Conservation (phyloP, 2,113 vertebrate genomes). For the Cathartes aura region DNA sequence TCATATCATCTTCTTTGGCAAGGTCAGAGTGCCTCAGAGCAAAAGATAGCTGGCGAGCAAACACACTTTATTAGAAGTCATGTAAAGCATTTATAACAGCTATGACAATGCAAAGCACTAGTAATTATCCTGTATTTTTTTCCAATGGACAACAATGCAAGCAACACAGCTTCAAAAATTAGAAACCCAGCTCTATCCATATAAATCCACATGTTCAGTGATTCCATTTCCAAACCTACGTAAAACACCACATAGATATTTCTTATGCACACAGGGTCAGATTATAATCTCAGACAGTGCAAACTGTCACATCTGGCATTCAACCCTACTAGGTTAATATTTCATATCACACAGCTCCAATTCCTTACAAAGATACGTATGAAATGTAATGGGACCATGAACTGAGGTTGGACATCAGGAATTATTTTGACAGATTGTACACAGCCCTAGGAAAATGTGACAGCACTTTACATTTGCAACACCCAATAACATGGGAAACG, state of each 20-base stretch:
- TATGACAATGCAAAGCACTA: constrained; percentile 8
- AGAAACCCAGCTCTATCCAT: not conserved
- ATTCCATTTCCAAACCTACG: constrained; percentile 29
- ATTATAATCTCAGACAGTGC: constrained; percentile 52
- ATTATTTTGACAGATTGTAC: constrained; percentile 56
- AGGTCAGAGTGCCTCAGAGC: constrained; percentile 47
- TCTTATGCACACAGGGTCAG: constrained; percentile 5
- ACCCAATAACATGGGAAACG: not conserved
- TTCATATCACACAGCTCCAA: constrained; percentile 27
- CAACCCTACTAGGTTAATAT: constrained; percentile 17
- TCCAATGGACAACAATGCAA: not conserved
- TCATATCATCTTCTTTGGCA: constrained; percentile 45
- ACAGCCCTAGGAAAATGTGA: constrained; percentile 19
- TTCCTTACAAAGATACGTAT: not conserved
- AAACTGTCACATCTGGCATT: constrained; percentile 41
- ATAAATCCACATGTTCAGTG: constrained; percentile 4
- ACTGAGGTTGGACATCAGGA: constrained; percentile 2
- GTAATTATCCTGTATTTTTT: not conserved
- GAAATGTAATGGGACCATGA: not conserved
- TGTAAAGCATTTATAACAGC: constrained; percentile 36
- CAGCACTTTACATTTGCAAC: not conserved
- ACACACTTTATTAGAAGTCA: constrained; percentile 50
- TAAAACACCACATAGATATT: constrained; percentile 21
- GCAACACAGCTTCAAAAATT: constrained; percentile 2
- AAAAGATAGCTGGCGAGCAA: constrained; percentile 39